These are phyloP conservation scores for Etheostoma nigrum DNA, from an alignment of 2,797 vertebrate genomes.

Conservation along the genomic window DNA sequence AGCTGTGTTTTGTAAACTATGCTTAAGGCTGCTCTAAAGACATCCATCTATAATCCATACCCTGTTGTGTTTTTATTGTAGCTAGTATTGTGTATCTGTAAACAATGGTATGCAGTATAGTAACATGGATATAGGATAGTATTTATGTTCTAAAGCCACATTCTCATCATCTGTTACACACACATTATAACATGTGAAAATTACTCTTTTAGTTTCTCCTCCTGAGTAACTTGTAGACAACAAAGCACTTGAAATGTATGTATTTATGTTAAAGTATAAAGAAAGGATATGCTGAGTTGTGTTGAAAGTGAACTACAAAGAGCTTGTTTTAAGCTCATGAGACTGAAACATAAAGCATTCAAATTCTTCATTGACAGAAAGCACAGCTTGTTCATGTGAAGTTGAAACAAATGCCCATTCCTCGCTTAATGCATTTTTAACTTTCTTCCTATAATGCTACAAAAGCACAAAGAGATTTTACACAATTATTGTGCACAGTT, in stretches of 20 bases:
- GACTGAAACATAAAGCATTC: neutral
- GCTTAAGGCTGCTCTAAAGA: constrained; percentile 48
- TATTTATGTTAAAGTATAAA: constrained; percentile 5
- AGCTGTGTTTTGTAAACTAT: constrained; percentile 34
- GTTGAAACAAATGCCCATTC: constrained; percentile 1
- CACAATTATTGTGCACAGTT: constrained; percentile 18
- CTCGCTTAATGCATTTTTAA: neutral
- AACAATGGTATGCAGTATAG: constrained; percentile 45
- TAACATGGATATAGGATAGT: constrained; percentile 17
- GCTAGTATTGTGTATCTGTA: constrained; percentile 34
- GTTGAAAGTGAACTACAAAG: constrained; percentile 5
- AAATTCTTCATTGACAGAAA: neutral
- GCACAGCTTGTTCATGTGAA: constrained; percentile 19
- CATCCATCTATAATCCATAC: constrained; percentile 18
- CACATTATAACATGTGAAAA: constrained; percentile 10
- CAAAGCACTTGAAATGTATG: constrained; percentile 48
- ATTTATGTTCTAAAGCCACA: constrained; percentile 32
- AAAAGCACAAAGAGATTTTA: constrained; percentile 55
- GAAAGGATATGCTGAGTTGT: neutral
- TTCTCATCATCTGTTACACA: constrained; percentile 16
- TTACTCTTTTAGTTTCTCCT: constrained; percentile 41
- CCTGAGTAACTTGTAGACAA: constrained; percentile 51
- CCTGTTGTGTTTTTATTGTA: constrained; percentile 35
- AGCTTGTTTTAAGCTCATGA: constrained; percentile 6
- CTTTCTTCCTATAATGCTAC: neutral